Evolutionary conservation across 2,797 vertebrate genomes (phyloP).

Genomic region (Pelodytes ibericus): DNA sequence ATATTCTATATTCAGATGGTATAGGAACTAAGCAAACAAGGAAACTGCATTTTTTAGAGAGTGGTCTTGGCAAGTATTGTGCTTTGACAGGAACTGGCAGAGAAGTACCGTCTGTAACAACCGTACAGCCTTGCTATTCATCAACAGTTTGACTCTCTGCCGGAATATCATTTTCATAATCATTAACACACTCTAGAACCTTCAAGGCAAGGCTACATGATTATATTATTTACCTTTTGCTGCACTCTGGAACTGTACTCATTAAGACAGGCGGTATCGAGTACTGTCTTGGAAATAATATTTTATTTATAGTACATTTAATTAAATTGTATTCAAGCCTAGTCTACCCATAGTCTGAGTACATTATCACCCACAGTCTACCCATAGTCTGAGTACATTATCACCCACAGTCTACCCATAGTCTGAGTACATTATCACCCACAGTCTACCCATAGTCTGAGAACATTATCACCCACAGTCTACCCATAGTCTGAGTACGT

Average conservation of each 20-base stretch:
- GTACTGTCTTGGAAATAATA: too few relatives aligned
- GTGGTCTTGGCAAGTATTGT: slow-evolving; percentile 25
- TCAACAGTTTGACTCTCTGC: slow-evolving; percentile 17
- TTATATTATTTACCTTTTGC: background rate
- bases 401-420: too few relatives aligned
- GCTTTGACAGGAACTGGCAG: slow-evolving; percentile 29
- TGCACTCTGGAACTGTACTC: background rate
- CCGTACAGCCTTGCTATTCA: slow-evolving; percentile 13
- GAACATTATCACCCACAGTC: too few relatives aligned
- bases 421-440: too few relatives aligned
- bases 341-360: too few relatives aligned
- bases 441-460: too few relatives aligned
- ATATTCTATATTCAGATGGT: slow-evolving; percentile 10
- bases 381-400: too few relatives aligned
- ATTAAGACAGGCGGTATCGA: too few relatives aligned
- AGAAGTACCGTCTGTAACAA: slow-evolving; percentile 6
- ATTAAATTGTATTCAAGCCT: too few relatives aligned
- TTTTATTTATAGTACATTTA: too few relatives aligned
- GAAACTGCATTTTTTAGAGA: slow-evolving; percentile 19
- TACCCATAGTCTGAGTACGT: too few relatives aligned
- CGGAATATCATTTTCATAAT: slow-evolving; percentile 40
- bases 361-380: too few relatives aligned
- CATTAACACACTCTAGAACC: slow-evolving; percentile 2
- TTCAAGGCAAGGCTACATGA: slow-evolving; percentile 1
- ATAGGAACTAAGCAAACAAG: slow-evolving; percentile 4